A percentile compares a stretch with the other conserved stretches of the same genome.
phyloP scores from a whole-genome alignment of 23 tunicate genomes.

The Botrylloides violaceus region DNA sequence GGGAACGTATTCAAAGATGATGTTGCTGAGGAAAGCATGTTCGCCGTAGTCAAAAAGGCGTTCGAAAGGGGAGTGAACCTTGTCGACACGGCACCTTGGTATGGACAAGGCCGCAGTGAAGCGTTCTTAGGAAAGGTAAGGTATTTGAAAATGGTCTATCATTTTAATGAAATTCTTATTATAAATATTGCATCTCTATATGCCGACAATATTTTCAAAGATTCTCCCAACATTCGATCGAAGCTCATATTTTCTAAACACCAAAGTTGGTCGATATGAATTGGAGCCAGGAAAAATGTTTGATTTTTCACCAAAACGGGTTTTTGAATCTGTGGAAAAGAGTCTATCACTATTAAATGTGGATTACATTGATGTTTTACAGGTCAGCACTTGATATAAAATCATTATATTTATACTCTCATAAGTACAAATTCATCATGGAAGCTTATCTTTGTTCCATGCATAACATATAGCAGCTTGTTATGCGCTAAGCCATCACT shows the following conservation, averaged over 20 bases:
- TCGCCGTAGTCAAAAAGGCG: slow-evolving; percentile 33
- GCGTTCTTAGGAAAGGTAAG: slow-evolving; percentile 54
- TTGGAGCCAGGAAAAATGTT: slow-evolving; percentile 56
- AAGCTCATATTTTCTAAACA: slow-evolving; percentile 39
- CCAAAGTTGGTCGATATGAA: slow-evolving; percentile 80
- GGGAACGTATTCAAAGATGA: slow-evolving; percentile 59
- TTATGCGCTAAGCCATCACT: neutral
- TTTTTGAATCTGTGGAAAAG: slow-evolving; percentile 77
- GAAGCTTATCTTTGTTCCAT: neutral
- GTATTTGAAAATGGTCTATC: neutral
- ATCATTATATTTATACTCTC: neutral
- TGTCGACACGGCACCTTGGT: slow-evolving; percentile 91
- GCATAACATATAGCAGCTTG: neutral
- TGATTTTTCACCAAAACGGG: slow-evolving; percentile 81
- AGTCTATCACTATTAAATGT: slow-evolving; percentile 54
- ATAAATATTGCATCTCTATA: neutral
- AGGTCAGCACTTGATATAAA: slow-evolving; percentile 20
- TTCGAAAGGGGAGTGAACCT: slow-evolving; percentile 58
- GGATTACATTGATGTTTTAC: slow-evolving; percentile 78
- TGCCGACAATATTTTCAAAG: slow-evolving; percentile 6
- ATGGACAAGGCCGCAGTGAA: slow-evolving; percentile 84
- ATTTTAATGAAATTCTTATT: neutral
- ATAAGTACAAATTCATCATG: neutral
- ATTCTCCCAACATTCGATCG: slow-evolving; percentile 50
- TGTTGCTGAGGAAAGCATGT: slow-evolving; percentile 41